phyloP scores from a whole-genome alignment of 1,140 invertebrate species.

The Periplaneta americana region DNA sequence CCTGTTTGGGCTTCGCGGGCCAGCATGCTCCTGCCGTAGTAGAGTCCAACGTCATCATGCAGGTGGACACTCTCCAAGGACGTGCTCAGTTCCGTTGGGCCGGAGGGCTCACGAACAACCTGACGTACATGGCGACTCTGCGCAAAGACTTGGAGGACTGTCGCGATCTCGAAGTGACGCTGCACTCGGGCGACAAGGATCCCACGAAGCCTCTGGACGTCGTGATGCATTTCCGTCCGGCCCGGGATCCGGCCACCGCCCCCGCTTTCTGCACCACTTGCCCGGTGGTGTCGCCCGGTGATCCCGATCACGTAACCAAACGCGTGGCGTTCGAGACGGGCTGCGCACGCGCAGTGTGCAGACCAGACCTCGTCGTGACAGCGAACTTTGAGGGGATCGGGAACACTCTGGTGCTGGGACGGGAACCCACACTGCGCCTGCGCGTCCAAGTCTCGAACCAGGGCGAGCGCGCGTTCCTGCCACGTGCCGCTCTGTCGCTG shows the following conservation, averaged over 20 bases:
- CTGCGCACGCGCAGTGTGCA: neutral
- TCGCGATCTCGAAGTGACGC: no score
- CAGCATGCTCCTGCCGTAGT: neutral
- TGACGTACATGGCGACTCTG: no score
- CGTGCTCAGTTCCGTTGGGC: no score
- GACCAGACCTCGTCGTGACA: neutral
- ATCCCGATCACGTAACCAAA: neutral
- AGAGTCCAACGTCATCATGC: no score
- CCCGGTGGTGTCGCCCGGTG: neutral
- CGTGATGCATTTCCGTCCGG: no score
- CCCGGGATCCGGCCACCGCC: no score
- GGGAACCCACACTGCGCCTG: neutral
- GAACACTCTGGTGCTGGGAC: neutral
- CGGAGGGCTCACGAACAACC: no score
- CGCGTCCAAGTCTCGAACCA: neutral
- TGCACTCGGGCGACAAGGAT: no score
- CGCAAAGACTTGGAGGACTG: no score
- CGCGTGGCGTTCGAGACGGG: neutral
- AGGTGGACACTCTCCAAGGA: no score
- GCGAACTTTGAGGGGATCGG: neutral
- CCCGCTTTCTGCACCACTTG: neutral
- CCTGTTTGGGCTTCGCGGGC: neutral
- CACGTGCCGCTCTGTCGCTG: neutral
- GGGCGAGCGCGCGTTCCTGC: neutral
- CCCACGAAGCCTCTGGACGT: neutral